A percentile compares a stretch with the other conserved stretches of the same genome.
phyloP scores from a whole-genome alignment of 2,113 vertebrate species.

The Melanerpes formicivorus region DNA sequence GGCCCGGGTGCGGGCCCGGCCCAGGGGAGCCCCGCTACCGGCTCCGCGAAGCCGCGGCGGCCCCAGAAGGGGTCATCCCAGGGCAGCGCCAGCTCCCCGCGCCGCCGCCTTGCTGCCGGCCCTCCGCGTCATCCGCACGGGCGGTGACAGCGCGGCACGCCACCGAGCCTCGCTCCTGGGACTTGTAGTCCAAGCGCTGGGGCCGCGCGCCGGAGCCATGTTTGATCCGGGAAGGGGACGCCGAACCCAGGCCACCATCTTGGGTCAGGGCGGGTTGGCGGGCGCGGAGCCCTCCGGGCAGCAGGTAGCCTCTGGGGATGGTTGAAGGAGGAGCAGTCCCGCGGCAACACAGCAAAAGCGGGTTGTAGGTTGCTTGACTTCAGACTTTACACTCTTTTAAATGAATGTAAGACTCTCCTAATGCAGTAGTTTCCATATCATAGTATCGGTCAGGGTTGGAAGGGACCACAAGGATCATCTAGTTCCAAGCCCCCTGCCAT shows the following conservation, averaged over 20 bases:
- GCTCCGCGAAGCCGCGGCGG: background rate
- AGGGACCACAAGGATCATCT: no score
- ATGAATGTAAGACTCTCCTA: fast-evolving
- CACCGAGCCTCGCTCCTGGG: background rate
- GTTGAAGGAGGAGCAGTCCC: fast-evolving
- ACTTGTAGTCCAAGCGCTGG: background rate
- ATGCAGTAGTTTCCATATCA: background rate
- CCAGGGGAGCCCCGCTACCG: background rate
- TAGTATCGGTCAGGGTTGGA: no score
- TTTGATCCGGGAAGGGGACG: background rate
- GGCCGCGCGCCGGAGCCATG: background rate
- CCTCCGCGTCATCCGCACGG: background rate
- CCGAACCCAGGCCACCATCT: background rate
- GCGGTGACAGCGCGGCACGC: background rate
- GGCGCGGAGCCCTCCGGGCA: fast-evolving
- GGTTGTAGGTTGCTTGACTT: fast-evolving
- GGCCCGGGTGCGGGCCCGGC: background rate
- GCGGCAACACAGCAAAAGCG: fast-evolving
- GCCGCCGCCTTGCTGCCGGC: slow-evolving; percentile 7
- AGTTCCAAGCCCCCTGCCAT: no score
- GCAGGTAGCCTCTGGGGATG: fast-evolving
- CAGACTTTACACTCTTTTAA: background rate
- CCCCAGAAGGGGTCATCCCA: slow-evolving; percentile 28
- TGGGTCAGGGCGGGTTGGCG: background rate
- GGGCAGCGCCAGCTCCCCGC: slow-evolving; percentile 14